Evolutionary conservation across 1,140 invertebrate genomes (phyloP).

Genomic region (Trichonephila clavipes): DNA sequence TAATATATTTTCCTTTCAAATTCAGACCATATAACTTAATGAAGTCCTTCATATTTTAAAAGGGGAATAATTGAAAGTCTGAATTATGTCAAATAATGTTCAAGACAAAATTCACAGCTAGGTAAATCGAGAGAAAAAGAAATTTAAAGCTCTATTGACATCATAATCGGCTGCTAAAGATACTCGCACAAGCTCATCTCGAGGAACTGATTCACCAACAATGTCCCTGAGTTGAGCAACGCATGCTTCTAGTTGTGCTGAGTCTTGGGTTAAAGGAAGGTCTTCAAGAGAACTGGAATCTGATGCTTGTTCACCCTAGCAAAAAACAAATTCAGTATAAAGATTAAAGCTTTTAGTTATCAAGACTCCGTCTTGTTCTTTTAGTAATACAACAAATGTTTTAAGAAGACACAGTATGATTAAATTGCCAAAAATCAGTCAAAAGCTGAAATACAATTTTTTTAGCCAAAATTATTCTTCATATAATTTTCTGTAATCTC

Average conservation of each 20-base stretch:
- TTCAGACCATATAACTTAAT: not conserved
- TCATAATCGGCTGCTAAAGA: conserved; percentile 84
- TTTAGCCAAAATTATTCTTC: too few species aligned
- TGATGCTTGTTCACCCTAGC: conserved; percentile 78
- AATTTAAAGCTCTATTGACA: conserved; percentile 84
- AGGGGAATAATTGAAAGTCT: conserved; percentile 13
- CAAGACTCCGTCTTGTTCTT: too few species aligned
- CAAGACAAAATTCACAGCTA: conserved; percentile 6
- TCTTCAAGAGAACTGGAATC: conserved; percentile 79
- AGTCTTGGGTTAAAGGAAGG: conserved; percentile 79
- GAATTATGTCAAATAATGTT: conserved; percentile 3
- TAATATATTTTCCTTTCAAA: conserved; percentile 13
- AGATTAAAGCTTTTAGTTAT: too few species aligned
- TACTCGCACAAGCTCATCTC: conserved; percentile 82
- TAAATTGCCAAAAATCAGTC: too few species aligned
- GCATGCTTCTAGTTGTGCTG: conserved; percentile 82
- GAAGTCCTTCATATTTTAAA: not conserved
- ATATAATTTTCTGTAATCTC: too few species aligned
- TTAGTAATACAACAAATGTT: too few species aligned
- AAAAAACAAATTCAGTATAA: not conserved
- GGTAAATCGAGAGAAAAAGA: conserved; percentile 80
- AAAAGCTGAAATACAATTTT: too few species aligned
- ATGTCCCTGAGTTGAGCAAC: conserved; percentile 83
- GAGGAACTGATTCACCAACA: conserved; percentile 82
- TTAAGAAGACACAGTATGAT: too few species aligned